Conservation (phyloP, 2,888 invertebrate species). For the Drosophila falleni region DNA sequence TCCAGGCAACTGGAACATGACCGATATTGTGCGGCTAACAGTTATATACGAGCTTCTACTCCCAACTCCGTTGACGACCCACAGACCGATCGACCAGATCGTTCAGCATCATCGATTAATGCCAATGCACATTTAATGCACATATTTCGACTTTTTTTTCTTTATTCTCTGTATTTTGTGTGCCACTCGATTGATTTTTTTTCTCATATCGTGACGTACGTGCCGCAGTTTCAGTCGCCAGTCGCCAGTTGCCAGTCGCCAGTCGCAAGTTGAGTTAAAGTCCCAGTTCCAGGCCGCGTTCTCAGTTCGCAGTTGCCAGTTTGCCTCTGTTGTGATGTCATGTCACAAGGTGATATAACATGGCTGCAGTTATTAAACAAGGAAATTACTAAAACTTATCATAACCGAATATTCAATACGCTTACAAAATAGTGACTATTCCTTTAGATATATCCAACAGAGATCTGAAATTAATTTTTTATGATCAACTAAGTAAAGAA, state of each 20-base stretch:
- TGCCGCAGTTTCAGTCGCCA: constrained; percentile 67
- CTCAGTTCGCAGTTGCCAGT: constrained; percentile 26
- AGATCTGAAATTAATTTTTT: not conserved
- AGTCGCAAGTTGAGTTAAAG: not conserved
- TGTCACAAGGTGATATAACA: constrained; percentile 84
- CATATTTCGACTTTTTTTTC: constrained; percentile 61
- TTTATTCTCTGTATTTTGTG: constrained; percentile 39
- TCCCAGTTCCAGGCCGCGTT: constrained; percentile 23
- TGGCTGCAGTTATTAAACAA: constrained; percentile 76
- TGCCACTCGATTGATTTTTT: constrained; percentile 62
- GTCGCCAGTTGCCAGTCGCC: constrained; percentile 27
- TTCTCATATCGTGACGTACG: constrained; percentile 83
- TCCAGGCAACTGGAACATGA: constrained; percentile 77
- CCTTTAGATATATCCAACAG: too few relatives aligned
- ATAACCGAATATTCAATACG: constrained; percentile 22
- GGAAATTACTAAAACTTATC: constrained; percentile 12
- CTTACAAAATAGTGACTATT: constrained; percentile 13
- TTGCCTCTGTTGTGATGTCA: constrained; percentile 70
- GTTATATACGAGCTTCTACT: constrained; percentile 52
- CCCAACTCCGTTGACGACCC: constrained; percentile 43
- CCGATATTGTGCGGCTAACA: constrained; percentile 77
- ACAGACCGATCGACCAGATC: constrained; percentile 21
- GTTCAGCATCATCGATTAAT: constrained; percentile 79
- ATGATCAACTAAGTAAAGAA: not conserved
- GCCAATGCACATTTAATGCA: constrained; percentile 81